Conservation (phyloP, 2,888 invertebrate species). For the Hermaeophaga mercurialis region DNA sequence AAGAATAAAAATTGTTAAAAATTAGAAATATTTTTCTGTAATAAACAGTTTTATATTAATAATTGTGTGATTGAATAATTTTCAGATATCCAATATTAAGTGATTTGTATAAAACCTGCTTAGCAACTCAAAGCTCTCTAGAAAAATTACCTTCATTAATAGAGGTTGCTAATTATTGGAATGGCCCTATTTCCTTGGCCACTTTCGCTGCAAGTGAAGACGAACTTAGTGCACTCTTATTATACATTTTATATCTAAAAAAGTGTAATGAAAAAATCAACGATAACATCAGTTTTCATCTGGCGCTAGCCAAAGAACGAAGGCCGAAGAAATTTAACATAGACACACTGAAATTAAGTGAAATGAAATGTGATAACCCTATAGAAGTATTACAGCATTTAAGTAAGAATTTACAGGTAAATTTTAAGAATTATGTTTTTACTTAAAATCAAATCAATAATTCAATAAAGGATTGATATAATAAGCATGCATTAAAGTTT, state of each 20-base stretch:
- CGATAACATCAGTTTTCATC: constrained; percentile 76
- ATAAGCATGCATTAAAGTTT: too few species aligned
- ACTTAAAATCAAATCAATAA: too few species aligned
- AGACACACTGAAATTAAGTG: constrained; percentile 51
- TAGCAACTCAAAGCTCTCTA: constrained; percentile 86
- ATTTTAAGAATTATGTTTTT: neutral
- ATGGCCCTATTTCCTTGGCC: constrained; percentile 83
- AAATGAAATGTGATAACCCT: constrained; percentile 70
- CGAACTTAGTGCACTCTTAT: constrained; percentile 74
- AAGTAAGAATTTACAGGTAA: constrained; percentile 53
- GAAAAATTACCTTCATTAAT: constrained; percentile 80
- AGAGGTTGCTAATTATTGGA: constrained; percentile 80
- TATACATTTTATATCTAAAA: constrained; percentile 76
- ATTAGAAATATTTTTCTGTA: too few species aligned
- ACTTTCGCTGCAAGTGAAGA: constrained; percentile 79
- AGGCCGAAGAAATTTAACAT: constrained; percentile 47
- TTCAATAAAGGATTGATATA: too few species aligned
- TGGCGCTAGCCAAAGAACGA: constrained; percentile 70
- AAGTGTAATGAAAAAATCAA: constrained; percentile 75
- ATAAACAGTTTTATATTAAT: too few species aligned
- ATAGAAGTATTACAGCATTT: constrained; percentile 65
- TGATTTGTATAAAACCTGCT: constrained; percentile 62
- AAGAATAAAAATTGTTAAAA: too few species aligned
- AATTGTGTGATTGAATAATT: too few species aligned
- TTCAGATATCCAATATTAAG: constrained; percentile 65